These are phyloP conservation scores for Oreotragus oreotragus DNA, from an alignment of 2,113 vertebrate species.

Conservation along the genomic window DNA sequence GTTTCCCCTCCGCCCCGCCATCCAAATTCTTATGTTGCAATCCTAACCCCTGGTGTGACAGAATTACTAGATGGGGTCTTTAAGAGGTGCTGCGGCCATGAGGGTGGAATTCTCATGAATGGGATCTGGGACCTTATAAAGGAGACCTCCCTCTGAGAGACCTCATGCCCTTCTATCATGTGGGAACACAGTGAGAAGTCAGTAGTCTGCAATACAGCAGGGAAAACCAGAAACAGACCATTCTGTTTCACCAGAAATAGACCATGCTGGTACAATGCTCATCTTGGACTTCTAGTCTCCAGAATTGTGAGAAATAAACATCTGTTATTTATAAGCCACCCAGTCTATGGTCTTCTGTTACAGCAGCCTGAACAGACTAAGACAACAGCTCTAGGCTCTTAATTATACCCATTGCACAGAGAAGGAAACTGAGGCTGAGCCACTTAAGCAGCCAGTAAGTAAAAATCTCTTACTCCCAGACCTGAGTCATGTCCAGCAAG, in stretches of 20 bases:
- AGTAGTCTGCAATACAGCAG: not conserved
- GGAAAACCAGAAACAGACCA: not conserved
- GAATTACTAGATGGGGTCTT: not conserved
- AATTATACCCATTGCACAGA: not conserved
- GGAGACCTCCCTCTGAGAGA: not conserved
- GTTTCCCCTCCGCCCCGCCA: fast-evolving
- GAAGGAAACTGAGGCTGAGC: not conserved
- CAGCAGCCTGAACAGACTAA: not conserved
- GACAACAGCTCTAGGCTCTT: not conserved
- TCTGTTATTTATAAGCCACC: not conserved
- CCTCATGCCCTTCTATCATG: not conserved
- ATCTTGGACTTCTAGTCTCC: not conserved
- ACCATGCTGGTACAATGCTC: not conserved
- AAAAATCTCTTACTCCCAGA: not conserved
- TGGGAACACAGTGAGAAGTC: not conserved
- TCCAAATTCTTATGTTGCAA: not conserved
- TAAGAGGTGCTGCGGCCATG: not conserved
- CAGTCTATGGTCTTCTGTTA: not conserved
- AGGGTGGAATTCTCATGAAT: not conserved
- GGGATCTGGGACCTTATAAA: not conserved
- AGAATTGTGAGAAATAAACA: not conserved
- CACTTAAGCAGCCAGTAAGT: not conserved
- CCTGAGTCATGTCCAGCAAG: not conserved
- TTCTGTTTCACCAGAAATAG: not conserved
- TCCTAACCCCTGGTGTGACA: not conserved